These are phyloP conservation scores for Motacilla alba DNA, from an alignment of 2,113 vertebrate species.

Conservation along the genomic window DNA sequence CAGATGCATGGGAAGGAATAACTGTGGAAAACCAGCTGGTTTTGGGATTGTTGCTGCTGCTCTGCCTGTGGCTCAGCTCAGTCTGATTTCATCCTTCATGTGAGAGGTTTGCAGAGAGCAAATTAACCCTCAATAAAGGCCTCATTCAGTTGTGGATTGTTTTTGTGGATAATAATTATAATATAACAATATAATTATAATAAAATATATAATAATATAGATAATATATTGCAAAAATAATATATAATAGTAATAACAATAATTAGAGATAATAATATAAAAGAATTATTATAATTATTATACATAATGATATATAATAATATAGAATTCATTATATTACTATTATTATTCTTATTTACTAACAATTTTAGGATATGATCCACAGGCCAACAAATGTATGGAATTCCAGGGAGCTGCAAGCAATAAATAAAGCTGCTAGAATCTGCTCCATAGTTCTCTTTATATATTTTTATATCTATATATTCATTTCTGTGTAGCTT, in stretches of 20 bases:
- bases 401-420: background rate
- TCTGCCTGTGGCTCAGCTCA: background rate
- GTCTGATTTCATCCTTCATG: background rate
- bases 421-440: background rate
- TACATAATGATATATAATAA: too few species aligned
- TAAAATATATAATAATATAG: background rate
- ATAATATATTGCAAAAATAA: too few species aligned
- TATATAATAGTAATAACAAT: too few species aligned
- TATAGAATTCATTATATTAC: too few species aligned
- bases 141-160: background rate
- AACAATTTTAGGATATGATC: background rate
- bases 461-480: too few species aligned
- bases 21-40: background rate
- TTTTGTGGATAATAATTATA: background rate
- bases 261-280: too few species aligned
- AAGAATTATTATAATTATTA: too few species aligned
- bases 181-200: background rate
- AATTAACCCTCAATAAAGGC: background rate
- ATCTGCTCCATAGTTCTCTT: background rate
- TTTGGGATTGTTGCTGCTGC: background rate
- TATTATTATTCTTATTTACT: background rate
- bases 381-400: fast-evolving
- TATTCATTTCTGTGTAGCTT: background rate
- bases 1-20: background rate
- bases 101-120: background rate